Evolutionary conservation across 1,140 invertebrate species (phyloP).

Genomic region (Eumeta japonica): DNA sequence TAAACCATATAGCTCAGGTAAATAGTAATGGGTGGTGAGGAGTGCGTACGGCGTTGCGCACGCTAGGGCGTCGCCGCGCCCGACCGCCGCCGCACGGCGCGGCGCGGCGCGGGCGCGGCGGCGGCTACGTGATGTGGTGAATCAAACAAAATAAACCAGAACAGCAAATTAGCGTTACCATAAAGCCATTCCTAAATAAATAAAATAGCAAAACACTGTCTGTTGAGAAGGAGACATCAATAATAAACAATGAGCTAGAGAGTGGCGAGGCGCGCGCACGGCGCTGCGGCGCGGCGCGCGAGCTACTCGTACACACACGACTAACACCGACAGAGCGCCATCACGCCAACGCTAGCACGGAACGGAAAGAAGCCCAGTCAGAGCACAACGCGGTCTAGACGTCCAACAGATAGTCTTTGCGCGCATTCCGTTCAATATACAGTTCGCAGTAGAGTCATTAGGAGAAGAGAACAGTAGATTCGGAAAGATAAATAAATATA

Average conservation of each 20-base stretch:
- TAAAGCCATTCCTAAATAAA: constrained; percentile 50
- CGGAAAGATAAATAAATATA: constrained; percentile 57
- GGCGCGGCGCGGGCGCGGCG: constrained; percentile 26
- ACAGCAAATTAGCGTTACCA: constrained; percentile 45
- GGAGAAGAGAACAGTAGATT: constrained; percentile 51
- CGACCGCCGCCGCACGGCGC: too few relatives aligned
- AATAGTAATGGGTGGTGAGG: neutral
- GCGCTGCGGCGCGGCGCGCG: constrained; percentile 24
- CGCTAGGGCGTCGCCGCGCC: constrained; percentile 17
- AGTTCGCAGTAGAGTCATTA: constrained; percentile 37
- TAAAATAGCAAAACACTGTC: constrained; percentile 38
- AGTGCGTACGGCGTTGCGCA: too few relatives aligned
- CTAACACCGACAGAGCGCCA: constrained; percentile 39
- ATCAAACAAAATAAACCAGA: constrained; percentile 26
- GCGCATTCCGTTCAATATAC: constrained; percentile 50
- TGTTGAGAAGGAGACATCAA: constrained; percentile 37
- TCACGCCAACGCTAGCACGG: too few relatives aligned
- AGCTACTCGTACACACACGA: too few relatives aligned
- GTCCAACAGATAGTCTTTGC: constrained; percentile 47
- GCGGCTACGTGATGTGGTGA: constrained; percentile 10
- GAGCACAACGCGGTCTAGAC: constrained; percentile 32
- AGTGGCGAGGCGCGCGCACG: constrained; percentile 28
- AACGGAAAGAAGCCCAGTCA: too few relatives aligned
- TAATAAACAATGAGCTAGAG: constrained; percentile 39
- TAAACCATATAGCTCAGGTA: neutral